Evolutionary conservation across 2,888 invertebrate genomes (phyloP).

Genomic region (Crocallis elinguaria): DNA sequence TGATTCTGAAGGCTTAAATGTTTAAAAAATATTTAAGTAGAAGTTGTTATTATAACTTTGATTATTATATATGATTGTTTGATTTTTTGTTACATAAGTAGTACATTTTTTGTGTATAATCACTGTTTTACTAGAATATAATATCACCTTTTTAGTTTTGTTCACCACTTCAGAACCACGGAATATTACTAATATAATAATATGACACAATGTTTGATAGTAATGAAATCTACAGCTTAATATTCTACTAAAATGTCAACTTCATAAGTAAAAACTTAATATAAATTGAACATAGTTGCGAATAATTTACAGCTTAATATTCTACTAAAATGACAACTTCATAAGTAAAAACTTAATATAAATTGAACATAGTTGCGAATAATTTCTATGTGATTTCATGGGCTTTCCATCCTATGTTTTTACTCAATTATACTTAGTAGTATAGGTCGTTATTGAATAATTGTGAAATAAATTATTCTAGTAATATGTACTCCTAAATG

Average conservation of each 20-base stretch:
- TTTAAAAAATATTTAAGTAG: no score
- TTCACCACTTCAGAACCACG: no score
- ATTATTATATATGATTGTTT: no score
- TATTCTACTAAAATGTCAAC: constrained; percentile 24
- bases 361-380: constrained; percentile 23
- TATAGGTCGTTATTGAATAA: background rate
- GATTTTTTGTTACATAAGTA: no score
- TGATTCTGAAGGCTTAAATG: no score
- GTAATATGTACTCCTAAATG: constrained; percentile 10
- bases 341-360: constrained; percentile 32
- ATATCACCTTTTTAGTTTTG: no score
- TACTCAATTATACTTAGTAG: background rate
- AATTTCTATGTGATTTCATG: constrained; percentile 16
- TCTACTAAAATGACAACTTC: constrained; percentile 23
- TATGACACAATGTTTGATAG: background rate
- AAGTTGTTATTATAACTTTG: no score
- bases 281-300: constrained; percentile 22
- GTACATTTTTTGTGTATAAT: no score
- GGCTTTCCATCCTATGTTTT: background rate
- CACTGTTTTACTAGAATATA: no score
- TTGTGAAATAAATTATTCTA: background rate
- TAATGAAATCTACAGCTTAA: constrained; percentile 30
- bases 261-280: constrained; percentile 30
- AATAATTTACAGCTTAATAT: constrained; percentile 34
- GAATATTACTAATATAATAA: no score